Conservation (phyloP, 1,140 invertebrate genomes). For the Ips nitidus region DNA sequence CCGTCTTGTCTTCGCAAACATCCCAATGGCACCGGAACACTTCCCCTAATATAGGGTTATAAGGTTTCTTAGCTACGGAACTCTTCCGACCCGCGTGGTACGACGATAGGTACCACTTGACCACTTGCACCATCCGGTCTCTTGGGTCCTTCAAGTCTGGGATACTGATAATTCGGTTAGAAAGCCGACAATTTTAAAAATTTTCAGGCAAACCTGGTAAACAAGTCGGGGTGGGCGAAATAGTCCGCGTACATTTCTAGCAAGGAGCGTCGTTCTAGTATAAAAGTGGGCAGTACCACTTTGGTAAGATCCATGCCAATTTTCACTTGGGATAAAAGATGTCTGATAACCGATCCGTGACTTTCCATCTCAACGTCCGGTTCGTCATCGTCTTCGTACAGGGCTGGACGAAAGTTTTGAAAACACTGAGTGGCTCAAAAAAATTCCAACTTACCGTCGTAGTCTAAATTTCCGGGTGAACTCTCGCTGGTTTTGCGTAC, state of each 20-base stretch:
- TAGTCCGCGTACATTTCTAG: constrained; percentile 98
- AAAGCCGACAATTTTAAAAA: neutral
- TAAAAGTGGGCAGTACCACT: constrained; percentile 95
- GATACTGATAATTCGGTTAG: constrained; percentile 63
- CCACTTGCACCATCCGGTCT: constrained; percentile 90
- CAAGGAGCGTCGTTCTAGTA: constrained; percentile 90
- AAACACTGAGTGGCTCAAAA: neutral
- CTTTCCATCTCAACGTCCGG: constrained; percentile 86
- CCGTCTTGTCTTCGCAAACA: constrained; percentile 52
- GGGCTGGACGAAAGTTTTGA: constrained; percentile 58
- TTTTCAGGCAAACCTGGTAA: constrained; percentile 71
- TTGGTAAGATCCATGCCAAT: constrained; percentile 99
- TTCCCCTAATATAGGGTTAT: constrained; percentile 96
- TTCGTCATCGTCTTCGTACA: constrained; percentile 88
- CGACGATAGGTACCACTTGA: constrained; percentile 94
- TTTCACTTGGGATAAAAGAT: constrained; percentile 93
- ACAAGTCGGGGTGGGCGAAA: constrained; percentile 96
- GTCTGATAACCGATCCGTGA: constrained; percentile 92
- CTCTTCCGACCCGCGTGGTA: constrained; percentile 96
- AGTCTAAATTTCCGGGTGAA: constrained; percentile 42
- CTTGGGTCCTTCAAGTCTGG: constrained; percentile 77
- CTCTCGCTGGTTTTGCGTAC: constrained; percentile 34
- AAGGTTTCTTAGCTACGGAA: constrained; percentile 94
- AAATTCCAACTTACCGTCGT: constrained; percentile 45
- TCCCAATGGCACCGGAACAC: constrained; percentile 91